Conservation (phyloP, 2,888 invertebrate species). For the Pseudococcus viburni region DNA sequence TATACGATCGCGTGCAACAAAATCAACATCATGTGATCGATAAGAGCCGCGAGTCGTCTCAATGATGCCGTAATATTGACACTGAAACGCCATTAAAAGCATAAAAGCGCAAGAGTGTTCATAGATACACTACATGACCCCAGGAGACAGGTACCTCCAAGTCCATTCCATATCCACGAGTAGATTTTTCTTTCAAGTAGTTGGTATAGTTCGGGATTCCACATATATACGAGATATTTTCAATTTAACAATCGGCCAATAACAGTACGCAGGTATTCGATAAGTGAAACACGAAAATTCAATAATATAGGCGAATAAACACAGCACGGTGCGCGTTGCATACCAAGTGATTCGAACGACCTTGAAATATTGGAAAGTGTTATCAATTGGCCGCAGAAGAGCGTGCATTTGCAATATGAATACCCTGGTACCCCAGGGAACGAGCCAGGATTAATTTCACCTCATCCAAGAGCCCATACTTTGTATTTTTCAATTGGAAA, state of each 20-base stretch:
- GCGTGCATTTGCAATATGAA: background rate
- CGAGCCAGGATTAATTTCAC: background rate
- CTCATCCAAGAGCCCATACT: background rate
- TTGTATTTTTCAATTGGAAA: background rate
- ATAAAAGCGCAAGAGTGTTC: background rate
- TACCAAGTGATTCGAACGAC: constrained; percentile 13
- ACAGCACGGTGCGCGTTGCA: background rate
- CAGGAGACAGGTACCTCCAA: background rate
- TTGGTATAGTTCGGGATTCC: background rate
- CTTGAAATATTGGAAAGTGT: constrained; percentile 42
- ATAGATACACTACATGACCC: too few relatives aligned
- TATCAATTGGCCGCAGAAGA: background rate
- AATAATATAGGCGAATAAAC: background rate
- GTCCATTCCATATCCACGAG: background rate
- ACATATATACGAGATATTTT: background rate
- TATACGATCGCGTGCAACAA: constrained; percentile 6
- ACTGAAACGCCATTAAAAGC: constrained; percentile 31
- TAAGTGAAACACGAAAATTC: constrained; percentile 38
- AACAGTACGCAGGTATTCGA: too few relatives aligned
- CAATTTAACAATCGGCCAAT: background rate
- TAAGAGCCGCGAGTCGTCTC: background rate
- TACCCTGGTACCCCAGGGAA: background rate
- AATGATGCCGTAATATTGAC: constrained; percentile 26
- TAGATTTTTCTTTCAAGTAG: background rate
- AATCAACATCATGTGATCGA: constrained; percentile 3